Percentiles rank a stretch among this genome's conserved stretches.
Evolutionary conservation across 92 coral and sea anemone genomes (phyloP).

Genomic region (Montipora capitata): DNA sequence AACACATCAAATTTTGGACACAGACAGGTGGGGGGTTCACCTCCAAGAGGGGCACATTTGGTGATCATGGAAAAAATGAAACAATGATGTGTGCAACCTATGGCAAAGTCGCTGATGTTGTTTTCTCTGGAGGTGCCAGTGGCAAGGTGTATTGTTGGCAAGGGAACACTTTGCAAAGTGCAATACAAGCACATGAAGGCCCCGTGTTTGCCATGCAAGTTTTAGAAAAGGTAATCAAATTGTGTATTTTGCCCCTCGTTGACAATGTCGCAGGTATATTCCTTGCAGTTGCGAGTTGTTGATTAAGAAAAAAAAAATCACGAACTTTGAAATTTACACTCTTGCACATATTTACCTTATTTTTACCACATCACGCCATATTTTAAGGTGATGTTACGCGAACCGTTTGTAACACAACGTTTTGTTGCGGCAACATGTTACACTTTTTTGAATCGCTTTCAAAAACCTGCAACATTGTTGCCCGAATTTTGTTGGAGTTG

Average conservation of each 20-base stretch:
- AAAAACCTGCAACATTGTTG: too few relatives aligned
- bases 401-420: too few relatives aligned
- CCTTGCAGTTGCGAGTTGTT: neutral
- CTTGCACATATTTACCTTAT: too few relatives aligned
- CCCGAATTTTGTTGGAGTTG: too few relatives aligned
- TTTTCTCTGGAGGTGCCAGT: conserved; percentile 96
- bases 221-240: conserved; percentile 67
- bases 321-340: too few relatives aligned
- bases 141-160: conserved; percentile 98
- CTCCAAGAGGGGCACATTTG: conserved; percentile 97
- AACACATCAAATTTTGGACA: conserved; percentile 99
- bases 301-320: too few relatives aligned
- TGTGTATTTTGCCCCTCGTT: neutral
- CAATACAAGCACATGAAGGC: conserved; percentile 96
- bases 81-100: conserved; percentile 99
- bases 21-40: conserved; percentile 99
- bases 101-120: conserved; percentile 86
- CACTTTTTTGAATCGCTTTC: too few relatives aligned
- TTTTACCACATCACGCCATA: too few relatives aligned
- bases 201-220: conserved; percentile 99
- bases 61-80: conserved; percentile 93
- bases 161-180: conserved; percentile 77
- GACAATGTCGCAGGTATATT: neutral
- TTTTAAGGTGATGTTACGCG: too few relatives aligned
- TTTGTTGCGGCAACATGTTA: too few relatives aligned